These are phyloP conservation scores for Bettongia penicillata DNA, from an alignment of 2,113 vertebrate species.

Conservation along the genomic window DNA sequence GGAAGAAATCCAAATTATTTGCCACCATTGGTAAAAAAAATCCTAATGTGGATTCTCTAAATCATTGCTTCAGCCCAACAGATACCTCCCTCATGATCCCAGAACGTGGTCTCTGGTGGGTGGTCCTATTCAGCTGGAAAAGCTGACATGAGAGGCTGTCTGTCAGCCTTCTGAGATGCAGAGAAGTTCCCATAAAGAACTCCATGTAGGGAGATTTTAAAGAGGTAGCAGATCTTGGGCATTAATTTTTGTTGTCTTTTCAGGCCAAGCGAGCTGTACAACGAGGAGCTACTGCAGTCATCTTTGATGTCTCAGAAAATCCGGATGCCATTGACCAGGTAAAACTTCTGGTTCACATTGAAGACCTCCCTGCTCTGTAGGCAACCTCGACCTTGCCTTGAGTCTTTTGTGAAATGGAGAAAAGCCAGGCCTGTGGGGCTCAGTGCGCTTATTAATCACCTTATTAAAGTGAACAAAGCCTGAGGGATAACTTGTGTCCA, in stretches of 20 bases:
- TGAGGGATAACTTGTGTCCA: not conserved
- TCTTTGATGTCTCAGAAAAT: constrained; percentile 99
- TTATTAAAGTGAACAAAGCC: not conserved
- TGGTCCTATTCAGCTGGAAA: constrained; percentile 16
- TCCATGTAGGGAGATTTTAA: not conserved
- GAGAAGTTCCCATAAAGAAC: not conserved
- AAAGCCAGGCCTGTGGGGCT: not conserved
- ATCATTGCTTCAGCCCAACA: not conserved
- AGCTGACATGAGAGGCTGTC: not conserved
- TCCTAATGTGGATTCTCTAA: not conserved
- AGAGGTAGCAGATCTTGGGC: not conserved
- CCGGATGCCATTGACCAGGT: constrained; percentile 99
- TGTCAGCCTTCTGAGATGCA: not conserved
- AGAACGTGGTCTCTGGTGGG: not conserved
- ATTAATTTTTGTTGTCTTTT: constrained; percentile 64
- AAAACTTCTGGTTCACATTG: constrained; percentile 12
- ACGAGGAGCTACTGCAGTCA: constrained; percentile 97
- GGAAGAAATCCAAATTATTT: not conserved
- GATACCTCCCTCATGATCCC: not conserved
- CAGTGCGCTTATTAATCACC: not conserved
- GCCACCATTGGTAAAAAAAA: too few species aligned
- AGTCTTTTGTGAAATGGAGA: not conserved
- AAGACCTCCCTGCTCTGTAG: not conserved
- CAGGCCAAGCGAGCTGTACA: constrained; percentile 98
- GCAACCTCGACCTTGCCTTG: not conserved